Percentiles rank a stretch among this genome's conserved stretches.
Evolutionary conservation across 2,888 invertebrate species (phyloP).

Genomic region (Acronicta alni): DNA sequence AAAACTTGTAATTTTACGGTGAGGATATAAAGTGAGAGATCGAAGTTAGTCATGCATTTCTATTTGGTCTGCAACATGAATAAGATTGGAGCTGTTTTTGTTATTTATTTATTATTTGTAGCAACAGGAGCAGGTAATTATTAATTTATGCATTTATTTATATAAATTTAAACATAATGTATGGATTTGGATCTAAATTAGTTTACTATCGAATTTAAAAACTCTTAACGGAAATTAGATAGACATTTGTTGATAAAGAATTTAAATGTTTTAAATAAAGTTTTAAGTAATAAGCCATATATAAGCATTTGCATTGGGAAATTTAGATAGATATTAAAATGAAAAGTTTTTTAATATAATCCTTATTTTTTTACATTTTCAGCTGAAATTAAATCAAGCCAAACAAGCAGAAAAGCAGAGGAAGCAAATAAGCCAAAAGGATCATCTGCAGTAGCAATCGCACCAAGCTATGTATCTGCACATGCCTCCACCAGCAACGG

Average conservation of each 20-base stretch:
- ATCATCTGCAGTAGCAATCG: slow-evolving; percentile 10
- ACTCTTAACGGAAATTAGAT: slow-evolving; percentile 23
- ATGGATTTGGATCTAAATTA: slow-evolving; percentile 15
- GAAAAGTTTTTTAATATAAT: neutral
- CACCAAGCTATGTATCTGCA: slow-evolving; percentile 29
- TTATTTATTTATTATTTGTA: slow-evolving; percentile 54
- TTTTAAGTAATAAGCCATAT: neutral
- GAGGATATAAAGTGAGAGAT: slow-evolving; percentile 74
- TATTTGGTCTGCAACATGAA: slow-evolving; percentile 69
- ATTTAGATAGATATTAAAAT: neutral
- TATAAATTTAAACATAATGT: slow-evolving; percentile 9
- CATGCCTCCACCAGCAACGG: slow-evolving; percentile 49
- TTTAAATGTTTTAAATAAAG: neutral
- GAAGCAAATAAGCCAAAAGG: slow-evolving; percentile 27
- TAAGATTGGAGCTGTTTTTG: slow-evolving; percentile 56
- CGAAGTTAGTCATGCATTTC: slow-evolving; percentile 70
- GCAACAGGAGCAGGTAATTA: slow-evolving; percentile 62
- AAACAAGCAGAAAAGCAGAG: slow-evolving; percentile 24
- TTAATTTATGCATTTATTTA: slow-evolving; percentile 18
- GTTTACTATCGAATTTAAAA: slow-evolving; percentile 3
- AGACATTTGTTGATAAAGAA: slow-evolving; percentile 4
- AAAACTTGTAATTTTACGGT: slow-evolving; percentile 72
- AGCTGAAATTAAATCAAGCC: slow-evolving; percentile 41
- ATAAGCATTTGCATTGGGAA: no score
- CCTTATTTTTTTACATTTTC: slow-evolving; percentile 22